phyloP scores from a whole-genome alignment of 2,888 invertebrate genomes.

The Rhaphigaster nebulosa region DNA sequence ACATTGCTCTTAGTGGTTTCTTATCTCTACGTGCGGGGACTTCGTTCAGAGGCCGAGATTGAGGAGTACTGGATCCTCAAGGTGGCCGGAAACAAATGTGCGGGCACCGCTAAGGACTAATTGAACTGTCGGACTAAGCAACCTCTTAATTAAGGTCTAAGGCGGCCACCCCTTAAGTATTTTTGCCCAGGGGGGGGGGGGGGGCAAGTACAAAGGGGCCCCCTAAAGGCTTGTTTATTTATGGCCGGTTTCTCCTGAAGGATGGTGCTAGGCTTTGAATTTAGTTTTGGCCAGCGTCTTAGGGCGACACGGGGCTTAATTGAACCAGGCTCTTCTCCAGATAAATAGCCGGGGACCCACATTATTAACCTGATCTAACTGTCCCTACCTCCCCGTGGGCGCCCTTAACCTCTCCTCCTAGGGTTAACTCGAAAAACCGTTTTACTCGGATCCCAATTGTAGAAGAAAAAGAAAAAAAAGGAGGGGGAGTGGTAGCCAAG shows the following conservation, averaged over 20 bases:
- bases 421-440: constrained; percentile 29
- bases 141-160: constrained; percentile 64
- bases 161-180: constrained; percentile 62
- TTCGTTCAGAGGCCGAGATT: constrained; percentile 16
- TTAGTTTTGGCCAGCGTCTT: constrained; percentile 65
- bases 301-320: constrained; percentile 63
- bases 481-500: not conserved
- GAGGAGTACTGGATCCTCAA: constrained; percentile 43
- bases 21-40: constrained; percentile 4
- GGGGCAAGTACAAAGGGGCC: constrained; percentile 63
- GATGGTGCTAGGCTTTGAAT: constrained; percentile 65
- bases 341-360: constrained; percentile 54
- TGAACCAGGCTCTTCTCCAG: constrained; percentile 60
- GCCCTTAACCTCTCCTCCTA: constrained; percentile 6
- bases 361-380: constrained; percentile 60
- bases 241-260: constrained; percentile 65
- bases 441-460: not conserved
- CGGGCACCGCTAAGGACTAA: constrained; percentile 63
- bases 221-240: constrained; percentile 65
- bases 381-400: constrained; percentile 52
- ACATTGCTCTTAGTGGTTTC: not conserved
- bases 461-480: not conserved
- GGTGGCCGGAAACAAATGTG: constrained; percentile 63
- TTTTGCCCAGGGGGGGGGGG: constrained; percentile 61
- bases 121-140: constrained; percentile 64